phyloP scores from a whole-genome alignment of 92 coral and sea anemone species.

The Porites cylindrica region DNA sequence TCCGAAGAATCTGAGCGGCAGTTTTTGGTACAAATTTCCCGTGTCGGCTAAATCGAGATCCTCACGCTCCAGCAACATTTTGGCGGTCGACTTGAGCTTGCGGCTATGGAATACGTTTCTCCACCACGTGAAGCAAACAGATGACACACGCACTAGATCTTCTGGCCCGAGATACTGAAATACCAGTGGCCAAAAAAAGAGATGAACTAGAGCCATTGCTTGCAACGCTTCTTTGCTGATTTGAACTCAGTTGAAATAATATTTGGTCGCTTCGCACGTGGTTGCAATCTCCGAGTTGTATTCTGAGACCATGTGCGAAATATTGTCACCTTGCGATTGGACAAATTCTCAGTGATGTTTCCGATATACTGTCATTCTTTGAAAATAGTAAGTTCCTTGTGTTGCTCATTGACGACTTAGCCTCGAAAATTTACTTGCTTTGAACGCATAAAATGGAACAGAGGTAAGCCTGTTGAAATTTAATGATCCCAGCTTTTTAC shows the following conservation, averaged over 20 bases:
- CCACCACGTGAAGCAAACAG: slow-evolving; percentile 5
- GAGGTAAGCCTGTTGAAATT: neutral
- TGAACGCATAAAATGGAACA: slow-evolving; percentile 3
- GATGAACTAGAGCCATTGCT: slow-evolving; percentile 17
- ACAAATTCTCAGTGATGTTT: neutral
- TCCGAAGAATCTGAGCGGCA: slow-evolving; percentile 19
- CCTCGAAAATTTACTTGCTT: neutral
- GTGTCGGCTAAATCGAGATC: slow-evolving; percentile 5
- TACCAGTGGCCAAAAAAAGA: slow-evolving; percentile 13
- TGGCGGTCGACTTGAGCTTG: slow-evolving; percentile 16
- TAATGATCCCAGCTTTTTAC: neutral
- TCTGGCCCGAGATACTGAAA: slow-evolving; percentile 5
- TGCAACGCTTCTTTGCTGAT: neutral
- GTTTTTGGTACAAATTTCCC: slow-evolving; percentile 12
- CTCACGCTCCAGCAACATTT: slow-evolving; percentile 10
- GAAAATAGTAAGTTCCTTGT: neutral
- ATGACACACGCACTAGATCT: slow-evolving; percentile 15
- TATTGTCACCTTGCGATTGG: neutral
- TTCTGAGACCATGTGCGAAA: neutral
- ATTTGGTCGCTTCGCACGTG: slow-evolving; percentile 8
- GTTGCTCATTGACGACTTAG: neutral
- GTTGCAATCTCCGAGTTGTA: neutral
- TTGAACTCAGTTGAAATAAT: neutral
- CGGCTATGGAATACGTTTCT: neutral
- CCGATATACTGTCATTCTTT: neutral